These are phyloP conservation scores for Liposcelis brunnea DNA, from an alignment of 2,888 invertebrate species.

Conservation along the genomic window DNA sequence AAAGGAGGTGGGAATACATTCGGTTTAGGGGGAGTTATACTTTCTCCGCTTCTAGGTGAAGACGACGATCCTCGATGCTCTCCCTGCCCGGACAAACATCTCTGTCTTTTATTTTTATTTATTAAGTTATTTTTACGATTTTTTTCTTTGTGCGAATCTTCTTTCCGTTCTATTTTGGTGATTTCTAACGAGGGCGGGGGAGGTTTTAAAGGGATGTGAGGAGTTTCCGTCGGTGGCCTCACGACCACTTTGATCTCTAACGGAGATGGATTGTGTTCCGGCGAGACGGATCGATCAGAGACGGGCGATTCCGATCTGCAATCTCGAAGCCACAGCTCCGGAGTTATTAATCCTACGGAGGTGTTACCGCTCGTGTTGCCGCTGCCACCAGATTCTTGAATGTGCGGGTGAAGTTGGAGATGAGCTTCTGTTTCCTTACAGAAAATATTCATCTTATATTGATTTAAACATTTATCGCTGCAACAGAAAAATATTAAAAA, in stretches of 20 bases:
- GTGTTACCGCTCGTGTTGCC: constrained; percentile 12
- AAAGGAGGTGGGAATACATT: constrained; percentile 4
- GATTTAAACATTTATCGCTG: constrained; percentile 84
- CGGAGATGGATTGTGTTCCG: constrained; percentile 10
- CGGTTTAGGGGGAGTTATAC: constrained; percentile 6
- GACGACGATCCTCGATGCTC: background rate
- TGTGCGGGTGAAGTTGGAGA: constrained; percentile 60
- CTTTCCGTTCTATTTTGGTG: constrained; percentile 12
- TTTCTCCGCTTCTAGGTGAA: constrained; percentile 6
- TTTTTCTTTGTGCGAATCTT: constrained; percentile 3
- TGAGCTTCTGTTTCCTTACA: constrained; percentile 87
- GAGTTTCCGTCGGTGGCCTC: constrained; percentile 6
- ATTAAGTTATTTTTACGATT: background rate
- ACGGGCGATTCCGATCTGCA: constrained; percentile 30
- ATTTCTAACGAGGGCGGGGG: constrained; percentile 7
- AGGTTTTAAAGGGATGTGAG: constrained; percentile 8
- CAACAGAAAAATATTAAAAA: constrained; percentile 24
- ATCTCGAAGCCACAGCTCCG: constrained; percentile 77
- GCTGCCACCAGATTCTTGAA: constrained; percentile 26
- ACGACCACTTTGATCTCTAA: constrained; percentile 13
- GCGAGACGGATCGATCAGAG: constrained; percentile 18
- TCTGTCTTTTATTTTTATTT: background rate
- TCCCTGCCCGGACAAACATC: background rate
- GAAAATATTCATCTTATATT: constrained; percentile 95
- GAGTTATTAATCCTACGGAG: constrained; percentile 44